Base-by-base conservation (phyloP, 2,888 invertebrate species). In the Bembecia ichneumoniformis region DNA sequence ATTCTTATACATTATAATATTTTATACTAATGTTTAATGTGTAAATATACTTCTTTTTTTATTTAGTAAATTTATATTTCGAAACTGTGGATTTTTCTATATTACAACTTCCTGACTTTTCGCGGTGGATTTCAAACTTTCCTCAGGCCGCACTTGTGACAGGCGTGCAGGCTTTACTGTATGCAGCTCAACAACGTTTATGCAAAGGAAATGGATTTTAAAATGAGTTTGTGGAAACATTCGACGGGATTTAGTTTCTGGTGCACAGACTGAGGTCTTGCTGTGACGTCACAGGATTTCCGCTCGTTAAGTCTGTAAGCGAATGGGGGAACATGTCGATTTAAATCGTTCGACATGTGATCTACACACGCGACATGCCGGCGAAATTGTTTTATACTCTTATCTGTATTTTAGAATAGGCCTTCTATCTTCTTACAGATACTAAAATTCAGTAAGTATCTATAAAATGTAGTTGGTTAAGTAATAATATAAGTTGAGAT, bases 191-290 rank as follows among this genome's bases (percentile, higher is more conserved):
- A 28, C 28, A 53, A 54, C 55, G 59, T 54, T 61, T 59, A 62
- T 57, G 57, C 58, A 58, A 63, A 59, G 58, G 63, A 57, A 68
- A 70, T 68, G 64, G 60, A 65, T 68, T 68, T 65, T 62, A 60
- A 66, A 70, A 66, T 65, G 66, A 63, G 61, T 60, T 66, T 60
- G 53, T 51, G 57, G 58, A 55, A 61, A 59, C 58, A 59, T 58
- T 59, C 51, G 48, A 51, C n/a, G 46, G 50, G 49, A 51, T 53
- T 50, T 47, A 46, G 46, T 53, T 51, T 43, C 40, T 40, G 40
- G 40, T 28, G 28, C 28, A 40, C 40, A 14, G 40, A 40, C 4
- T n/a, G 40, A 40, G 40, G 40, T 40, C 14, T 40, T 13, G 40
- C n/a, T n/a, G 40, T 40, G 40, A 40, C 14, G 40, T 5, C 40